A percentile compares a stretch with the other conserved stretches of the same genome.
Conservation (phyloP, 2,888 invertebrate species). For the Corythucha ciliata region DNA sequence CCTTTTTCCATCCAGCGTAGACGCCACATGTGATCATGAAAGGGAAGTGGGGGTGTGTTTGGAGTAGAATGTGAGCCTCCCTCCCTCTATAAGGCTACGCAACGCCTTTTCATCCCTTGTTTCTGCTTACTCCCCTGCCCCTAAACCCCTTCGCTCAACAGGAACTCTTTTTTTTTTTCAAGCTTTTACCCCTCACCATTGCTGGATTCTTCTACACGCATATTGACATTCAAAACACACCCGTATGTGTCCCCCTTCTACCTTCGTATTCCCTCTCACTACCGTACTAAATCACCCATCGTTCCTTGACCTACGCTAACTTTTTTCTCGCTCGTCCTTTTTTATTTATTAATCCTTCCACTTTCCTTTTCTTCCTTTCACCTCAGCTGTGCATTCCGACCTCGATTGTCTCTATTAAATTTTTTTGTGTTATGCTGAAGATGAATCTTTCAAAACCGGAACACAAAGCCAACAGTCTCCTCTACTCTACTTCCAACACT, state of each 20-base stretch:
- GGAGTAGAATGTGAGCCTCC: neutral
- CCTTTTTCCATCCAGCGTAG: too few species aligned
- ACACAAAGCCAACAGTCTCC: too few species aligned
- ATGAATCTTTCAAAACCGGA: too few species aligned
- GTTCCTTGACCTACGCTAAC: neutral
- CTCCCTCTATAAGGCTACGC: neutral
- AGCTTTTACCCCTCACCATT: too few species aligned
- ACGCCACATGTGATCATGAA: too few species aligned
- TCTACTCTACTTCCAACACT: too few species aligned
- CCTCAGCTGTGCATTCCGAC: too few species aligned
- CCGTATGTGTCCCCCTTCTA: neutral
- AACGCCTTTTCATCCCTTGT: neutral
- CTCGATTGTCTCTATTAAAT: too few species aligned
- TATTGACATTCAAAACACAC: neutral
- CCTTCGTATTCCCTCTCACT: neutral
- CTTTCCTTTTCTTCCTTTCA: too few species aligned
- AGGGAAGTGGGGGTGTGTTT: too few species aligned
- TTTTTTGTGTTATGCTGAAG: too few species aligned
- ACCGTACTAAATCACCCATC: neutral
- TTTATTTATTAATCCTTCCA: neutral
- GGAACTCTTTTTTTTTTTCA: conserved; percentile 14
- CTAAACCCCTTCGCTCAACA: conserved; percentile 21
- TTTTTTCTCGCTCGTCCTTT: neutral
- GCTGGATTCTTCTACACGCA: neutral
- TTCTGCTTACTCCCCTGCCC: too few species aligned